Evolutionary conservation across 1,140 invertebrate genomes (phyloP), one percentile per base, ranked within the genome.

Genomic region (Lepidurus couesii): DNA sequence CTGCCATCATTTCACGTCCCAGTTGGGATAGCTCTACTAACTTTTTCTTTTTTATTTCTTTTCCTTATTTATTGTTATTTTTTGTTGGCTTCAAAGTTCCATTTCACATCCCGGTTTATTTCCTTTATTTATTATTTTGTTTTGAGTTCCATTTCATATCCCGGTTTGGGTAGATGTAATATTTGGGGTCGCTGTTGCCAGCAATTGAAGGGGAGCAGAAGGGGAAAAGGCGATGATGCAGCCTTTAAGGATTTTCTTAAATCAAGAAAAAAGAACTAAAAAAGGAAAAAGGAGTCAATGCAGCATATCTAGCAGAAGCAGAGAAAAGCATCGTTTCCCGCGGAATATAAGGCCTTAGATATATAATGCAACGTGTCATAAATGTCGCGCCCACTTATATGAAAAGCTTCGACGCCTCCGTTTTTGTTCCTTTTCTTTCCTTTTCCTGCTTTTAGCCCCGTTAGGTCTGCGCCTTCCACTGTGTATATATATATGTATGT

Each of bases 311-410:
- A 65, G 53, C 53, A 65, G 21, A 0, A 65, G 53, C 53, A 65
- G 53, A 65, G 53, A 8, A 65, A 65, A 65, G 53, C 53, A 65
- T 65, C 53, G 53, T 65, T 65, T 65, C 53, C 21, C 53, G 53
- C 4, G 53, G 53, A 65, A 65, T 65, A 65, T 65, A 65, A 16
- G 53, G 13, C 53, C 6, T 65, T 16, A 16, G 53, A 65, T 65
- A 65, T 65, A 65, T 65, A 65, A 65, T 65, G 53, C 53, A 65
- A 65, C 53, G 53, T 65, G 53, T 65, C 53, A 65, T 65, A 65
- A 65, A 65, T 65, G 53, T 65, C 53, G 53, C 53, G 53, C 53
- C 53, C 53, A 65, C 53, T 65, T 65, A 65, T 65, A 65, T 65
- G 53, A 65, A 65, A 65, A 65, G 53, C 53, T 65, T 65, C 53